phyloP scores from a whole-genome alignment of 1,140 invertebrate genomes.

The Diorhabda sublineata region DNA sequence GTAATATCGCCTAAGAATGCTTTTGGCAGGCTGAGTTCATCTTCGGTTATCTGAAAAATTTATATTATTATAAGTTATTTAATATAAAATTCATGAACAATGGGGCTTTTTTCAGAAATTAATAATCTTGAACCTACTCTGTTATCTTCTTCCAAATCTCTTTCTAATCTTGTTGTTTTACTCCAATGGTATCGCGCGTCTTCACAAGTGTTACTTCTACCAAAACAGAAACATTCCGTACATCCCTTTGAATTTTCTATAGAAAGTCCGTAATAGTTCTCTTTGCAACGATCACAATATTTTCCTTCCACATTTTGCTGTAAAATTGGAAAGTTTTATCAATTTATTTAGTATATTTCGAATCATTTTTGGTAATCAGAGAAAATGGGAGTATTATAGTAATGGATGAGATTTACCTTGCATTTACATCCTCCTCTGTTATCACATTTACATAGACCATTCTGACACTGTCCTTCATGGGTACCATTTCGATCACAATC shows the following conservation, averaged over 20 bases:
- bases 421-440: constrained; percentile 81
- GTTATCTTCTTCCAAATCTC: constrained; percentile 1
- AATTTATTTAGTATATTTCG: too few relatives aligned
- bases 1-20: constrained; percentile 85
- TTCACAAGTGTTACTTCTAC: constrained; percentile 68
- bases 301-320: constrained; percentile 74
- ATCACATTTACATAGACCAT: constrained; percentile 69
- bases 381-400: too few relatives aligned
- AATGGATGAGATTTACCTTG: constrained; percentile 56
- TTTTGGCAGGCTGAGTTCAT: constrained; percentile 53
- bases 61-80: not conserved
- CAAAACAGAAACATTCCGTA: constrained; percentile 87
- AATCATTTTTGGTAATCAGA: too few relatives aligned
- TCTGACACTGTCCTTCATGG: constrained; percentile 63
- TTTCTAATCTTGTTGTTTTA: constrained; percentile 19
- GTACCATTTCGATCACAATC: constrained; percentile 66
- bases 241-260: constrained; percentile 72
- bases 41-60: constrained; percentile 7
- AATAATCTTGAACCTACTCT: constrained; percentile 17
- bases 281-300: constrained; percentile 78
- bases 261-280: constrained; percentile 77
- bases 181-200: constrained; percentile 76
- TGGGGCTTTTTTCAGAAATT: too few relatives aligned
- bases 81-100: too few relatives aligned
- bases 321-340: constrained; percentile 22